Evolutionary conservation across 2,888 invertebrate species (phyloP), one percentile per base, ranked within the genome.

Genomic region (Tanytarsus gracilentus): DNA sequence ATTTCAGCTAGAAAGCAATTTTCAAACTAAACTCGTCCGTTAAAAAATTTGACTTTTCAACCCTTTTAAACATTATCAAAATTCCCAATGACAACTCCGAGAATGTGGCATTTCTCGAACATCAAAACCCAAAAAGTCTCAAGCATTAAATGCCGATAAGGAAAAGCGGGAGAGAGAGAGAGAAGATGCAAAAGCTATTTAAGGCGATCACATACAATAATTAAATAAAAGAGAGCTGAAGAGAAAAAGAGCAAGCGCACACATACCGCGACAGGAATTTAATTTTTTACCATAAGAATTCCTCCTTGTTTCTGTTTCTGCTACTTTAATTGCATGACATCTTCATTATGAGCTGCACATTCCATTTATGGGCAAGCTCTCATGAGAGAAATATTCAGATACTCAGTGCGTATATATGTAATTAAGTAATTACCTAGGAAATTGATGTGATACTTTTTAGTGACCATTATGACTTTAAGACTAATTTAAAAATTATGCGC

Each of bases 241-340:
- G 14, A 33, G 27, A 25, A 51, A 23, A 1, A 6, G 50, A 26
- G 11, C n/a, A 50, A 50, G 26, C 18, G 49, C 9, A 49, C 27
- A 51, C 53, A 53, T 53, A 53, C 40, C 40, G 40, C 26, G 55
- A 40, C 14, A 56, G 55, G 55, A 56, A 56, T 56, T 39, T n/a
- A 26, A 26, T 33, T 52, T 33, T 33, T 14, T 14, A 11, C 26
- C 25, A 9, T 53, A 14, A 40, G n/a, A 40, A n/a, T 49, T n/a
- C 11, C 11, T 56, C 11, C 9, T 14, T 40, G 23, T 26, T 21
- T 25, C 9, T 40, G 33, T 18, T 27, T 33, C 18, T 52, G 55
- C 39, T 21, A 5, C 36, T 53, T 14, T 49, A 29, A 36, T 53
- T 53, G 55, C 16, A 56, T 56, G 55, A 56, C 55, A 40, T 56